Conservation (phyloP, 2,888 invertebrate genomes). For the Endotricha flammealis region DNA sequence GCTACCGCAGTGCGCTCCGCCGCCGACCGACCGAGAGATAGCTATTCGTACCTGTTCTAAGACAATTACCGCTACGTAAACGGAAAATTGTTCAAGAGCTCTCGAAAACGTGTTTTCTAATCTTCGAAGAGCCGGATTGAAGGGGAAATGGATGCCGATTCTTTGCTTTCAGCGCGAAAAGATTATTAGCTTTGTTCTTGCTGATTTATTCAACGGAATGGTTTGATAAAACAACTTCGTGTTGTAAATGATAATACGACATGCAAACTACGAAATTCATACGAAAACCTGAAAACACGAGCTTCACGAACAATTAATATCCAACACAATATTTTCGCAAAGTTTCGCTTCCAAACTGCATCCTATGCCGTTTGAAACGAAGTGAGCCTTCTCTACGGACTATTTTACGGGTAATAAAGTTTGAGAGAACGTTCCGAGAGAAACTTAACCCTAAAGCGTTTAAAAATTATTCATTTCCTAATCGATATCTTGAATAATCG, state of each 20-base stretch:
- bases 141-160: slow-evolving; percentile 40
- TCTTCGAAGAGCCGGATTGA: slow-evolving; percentile 50
- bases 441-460: slow-evolving; percentile 37
- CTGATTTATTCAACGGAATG: slow-evolving; percentile 11
- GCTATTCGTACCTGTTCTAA: slow-evolving; percentile 61
- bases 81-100: slow-evolving; percentile 69
- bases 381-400: slow-evolving; percentile 50
- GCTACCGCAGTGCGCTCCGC: slow-evolving; percentile 63
- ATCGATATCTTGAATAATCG: slow-evolving; percentile 28
- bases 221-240: slow-evolving; percentile 13
- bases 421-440: slow-evolving; percentile 30
- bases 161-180: slow-evolving; percentile 43
- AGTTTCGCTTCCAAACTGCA: slow-evolving; percentile 55
- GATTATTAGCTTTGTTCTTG: slow-evolving; percentile 29
- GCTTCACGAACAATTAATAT: slow-evolving; percentile 55
- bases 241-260: slow-evolving; percentile 31
- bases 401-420: slow-evolving; percentile 60
- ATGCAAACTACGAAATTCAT: slow-evolving; percentile 18
- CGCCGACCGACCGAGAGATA: slow-evolving; percentile 41
- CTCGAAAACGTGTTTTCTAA: slow-evolving; percentile 69
- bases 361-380: slow-evolving; percentile 50
- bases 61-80: slow-evolving; percentile 74
- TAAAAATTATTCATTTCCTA: slow-evolving; percentile 38
- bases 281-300: slow-evolving; percentile 26
- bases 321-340: slow-evolving; percentile 64